These are phyloP conservation scores for Pomatorhinus ruficollis DNA, from an alignment of 2,113 vertebrate genomes.

Conservation along the genomic window DNA sequence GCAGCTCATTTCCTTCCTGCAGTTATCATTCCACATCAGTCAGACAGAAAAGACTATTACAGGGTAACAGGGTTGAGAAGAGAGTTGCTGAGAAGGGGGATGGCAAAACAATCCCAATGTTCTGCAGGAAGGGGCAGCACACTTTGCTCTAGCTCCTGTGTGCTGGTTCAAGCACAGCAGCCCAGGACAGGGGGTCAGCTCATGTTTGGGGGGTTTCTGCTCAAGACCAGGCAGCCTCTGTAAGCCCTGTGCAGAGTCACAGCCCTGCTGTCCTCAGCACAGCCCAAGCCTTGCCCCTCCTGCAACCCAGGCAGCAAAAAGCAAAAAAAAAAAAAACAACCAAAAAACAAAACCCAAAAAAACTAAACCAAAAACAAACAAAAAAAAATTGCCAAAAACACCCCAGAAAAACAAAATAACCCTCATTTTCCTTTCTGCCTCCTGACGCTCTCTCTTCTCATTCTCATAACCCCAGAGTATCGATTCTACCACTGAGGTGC, in stretches of 20 bases:
- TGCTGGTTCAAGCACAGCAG: neutral
- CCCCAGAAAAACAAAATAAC: neutral
- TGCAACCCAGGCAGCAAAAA: neutral
- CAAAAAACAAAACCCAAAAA: no score
- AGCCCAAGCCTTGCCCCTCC: neutral
- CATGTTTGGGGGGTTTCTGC: neutral
- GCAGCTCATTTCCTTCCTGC: neutral
- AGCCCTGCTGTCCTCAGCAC: neutral
- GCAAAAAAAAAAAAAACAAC: no score
- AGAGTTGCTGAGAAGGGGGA: neutral
- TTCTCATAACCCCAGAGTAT: neutral
- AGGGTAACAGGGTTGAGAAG: neutral
- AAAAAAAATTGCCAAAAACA: no score
- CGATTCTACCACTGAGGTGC: accelerated
- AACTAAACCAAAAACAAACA: neutral
- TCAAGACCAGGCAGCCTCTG: neutral
- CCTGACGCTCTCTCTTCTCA: neutral
- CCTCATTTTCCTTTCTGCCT: neutral
- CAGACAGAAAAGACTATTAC: neutral
- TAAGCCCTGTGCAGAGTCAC: neutral
- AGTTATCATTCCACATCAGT: neutral
- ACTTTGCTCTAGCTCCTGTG: neutral
- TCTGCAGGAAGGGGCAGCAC: neutral
- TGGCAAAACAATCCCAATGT: neutral
- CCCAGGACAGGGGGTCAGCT: accelerated